phyloP scores from a whole-genome alignment of 2,888 invertebrate genomes.

The Diplolepis rosae region DNA sequence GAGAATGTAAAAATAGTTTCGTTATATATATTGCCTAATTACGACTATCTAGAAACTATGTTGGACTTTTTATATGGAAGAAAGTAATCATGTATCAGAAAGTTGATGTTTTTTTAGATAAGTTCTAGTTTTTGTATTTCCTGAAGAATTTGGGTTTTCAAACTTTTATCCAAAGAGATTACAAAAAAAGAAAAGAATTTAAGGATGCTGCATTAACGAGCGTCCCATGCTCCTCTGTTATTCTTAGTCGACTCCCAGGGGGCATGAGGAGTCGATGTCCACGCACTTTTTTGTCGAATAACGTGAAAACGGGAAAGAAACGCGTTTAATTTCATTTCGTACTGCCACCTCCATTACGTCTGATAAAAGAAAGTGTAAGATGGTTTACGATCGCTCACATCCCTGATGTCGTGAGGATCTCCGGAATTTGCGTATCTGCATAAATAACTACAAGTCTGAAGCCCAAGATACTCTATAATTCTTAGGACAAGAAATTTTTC shows the following conservation, averaged over 20 bases:
- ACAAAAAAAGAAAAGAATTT: background rate
- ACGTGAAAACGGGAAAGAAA: constrained; percentile 57
- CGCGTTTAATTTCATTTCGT: constrained; percentile 61
- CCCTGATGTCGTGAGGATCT: constrained; percentile 38
- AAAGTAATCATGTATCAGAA: too few relatives aligned
- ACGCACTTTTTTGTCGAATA: constrained; percentile 61
- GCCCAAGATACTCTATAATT: too few relatives aligned
- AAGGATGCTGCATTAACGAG: constrained; percentile 19
- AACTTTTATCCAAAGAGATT: too few relatives aligned
- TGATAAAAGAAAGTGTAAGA: constrained; percentile 54
- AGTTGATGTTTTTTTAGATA: too few relatives aligned
- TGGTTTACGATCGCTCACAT: constrained; percentile 59
- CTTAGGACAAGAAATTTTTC: too few relatives aligned
- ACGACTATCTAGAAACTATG: too few relatives aligned
- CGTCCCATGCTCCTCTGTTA: background rate
- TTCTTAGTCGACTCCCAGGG: background rate
- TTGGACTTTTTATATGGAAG: too few relatives aligned
- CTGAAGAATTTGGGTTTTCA: too few relatives aligned
- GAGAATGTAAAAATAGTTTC: too few relatives aligned
- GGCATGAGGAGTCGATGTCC: constrained; percentile 49
- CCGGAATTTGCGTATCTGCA: constrained; percentile 47
- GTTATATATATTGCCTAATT: too few relatives aligned
- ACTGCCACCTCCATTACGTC: constrained; percentile 54
- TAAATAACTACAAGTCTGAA: constrained; percentile 46
- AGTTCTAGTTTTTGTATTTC: too few relatives aligned